Base-by-base conservation (phyloP, 2,797 vertebrate species). In the Antrozous pallidus region DNA sequence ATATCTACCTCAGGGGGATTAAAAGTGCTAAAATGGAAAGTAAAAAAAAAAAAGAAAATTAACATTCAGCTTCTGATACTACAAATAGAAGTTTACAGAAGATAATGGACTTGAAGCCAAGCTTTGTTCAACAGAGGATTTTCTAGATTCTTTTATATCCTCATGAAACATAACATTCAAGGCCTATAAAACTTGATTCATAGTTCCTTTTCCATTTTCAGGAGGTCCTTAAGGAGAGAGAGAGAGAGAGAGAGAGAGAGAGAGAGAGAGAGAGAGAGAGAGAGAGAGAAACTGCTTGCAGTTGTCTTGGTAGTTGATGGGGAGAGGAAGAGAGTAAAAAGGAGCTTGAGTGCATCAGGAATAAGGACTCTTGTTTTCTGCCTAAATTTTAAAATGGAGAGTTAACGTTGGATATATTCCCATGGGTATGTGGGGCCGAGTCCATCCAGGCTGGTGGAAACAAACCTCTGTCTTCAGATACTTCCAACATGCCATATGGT, bases 51-150 rank as follows among this genome's bases (percentile, higher is more conserved):
- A 79, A 88, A 16, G 73, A 38, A 95, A 42, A 42, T 78, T 87
- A 87, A 81, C 69, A 85, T 74, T 92, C 5, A 85, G 18, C 24
- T 56, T 63, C 36, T 47, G 36, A 69, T 58, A 63, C 6, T 73
- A 74, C 28, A 93, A 93, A 87, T 22, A 84, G 54, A 94, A 87
- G 14, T 91, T 89, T 75, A 89, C 2, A 77, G 47, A 80, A 86
- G 26, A 65, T 31, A 90, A 56, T 31, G 17, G 36, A 33, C 24
- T 85, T 94, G 17, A 94, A 94, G 38, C 1, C 69, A 89, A n/a
- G 1, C 17, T 86, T 90, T 89, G 17, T 36, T 90, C 75, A 86
- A 82, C 12, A 89, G 24, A 45, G 38, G 45, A 20, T 67, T 77
- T 88, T 95, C 40, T 75, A 28, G 42, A 47, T 75, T 90, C 31